These are phyloP conservation scores for Camelus dromedarius DNA, from an alignment of 2,113 vertebrate genomes.

Conservation along the genomic window DNA sequence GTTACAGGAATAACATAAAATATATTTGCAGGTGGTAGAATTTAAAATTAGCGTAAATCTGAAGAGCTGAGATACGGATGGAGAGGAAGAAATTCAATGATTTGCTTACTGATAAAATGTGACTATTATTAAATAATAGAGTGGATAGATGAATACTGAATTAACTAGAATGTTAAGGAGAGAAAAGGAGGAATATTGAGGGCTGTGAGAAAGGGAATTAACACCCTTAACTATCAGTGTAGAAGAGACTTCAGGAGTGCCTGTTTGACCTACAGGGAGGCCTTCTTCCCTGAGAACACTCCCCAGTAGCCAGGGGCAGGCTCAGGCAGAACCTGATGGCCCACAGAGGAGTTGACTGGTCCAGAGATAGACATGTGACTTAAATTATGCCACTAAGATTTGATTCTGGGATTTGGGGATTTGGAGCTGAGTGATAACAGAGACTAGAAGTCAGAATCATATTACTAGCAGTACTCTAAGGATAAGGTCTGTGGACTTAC, in stretches of 20 bases:
- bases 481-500: background rate
- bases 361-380: background rate
- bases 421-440: background rate
- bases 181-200: background rate
- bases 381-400: conserved; percentile 1
- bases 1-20: background rate
- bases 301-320: background rate
- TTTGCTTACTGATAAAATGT: conserved; percentile 55
- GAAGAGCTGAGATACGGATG: background rate
- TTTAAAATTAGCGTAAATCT: conserved; percentile 52
- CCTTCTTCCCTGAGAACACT: background rate
- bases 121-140: background rate
- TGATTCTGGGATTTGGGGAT: background rate
- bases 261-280: background rate
- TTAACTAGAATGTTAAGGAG: conserved; percentile 44
- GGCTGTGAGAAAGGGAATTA: background rate
- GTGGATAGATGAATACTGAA: background rate
- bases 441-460: background rate
- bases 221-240: background rate
- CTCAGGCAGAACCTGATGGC: background rate
- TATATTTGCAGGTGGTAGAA: conserved; percentile 27
- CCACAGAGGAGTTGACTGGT: background rate
- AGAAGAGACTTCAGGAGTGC: background rate
- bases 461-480: background rate
- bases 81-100: conserved; percentile 37